Percentiles rank a stretch among this genome's conserved stretches.
Evolutionary conservation across 1,140 invertebrate species (phyloP).

Genomic region (Medauroidea extradentata): DNA sequence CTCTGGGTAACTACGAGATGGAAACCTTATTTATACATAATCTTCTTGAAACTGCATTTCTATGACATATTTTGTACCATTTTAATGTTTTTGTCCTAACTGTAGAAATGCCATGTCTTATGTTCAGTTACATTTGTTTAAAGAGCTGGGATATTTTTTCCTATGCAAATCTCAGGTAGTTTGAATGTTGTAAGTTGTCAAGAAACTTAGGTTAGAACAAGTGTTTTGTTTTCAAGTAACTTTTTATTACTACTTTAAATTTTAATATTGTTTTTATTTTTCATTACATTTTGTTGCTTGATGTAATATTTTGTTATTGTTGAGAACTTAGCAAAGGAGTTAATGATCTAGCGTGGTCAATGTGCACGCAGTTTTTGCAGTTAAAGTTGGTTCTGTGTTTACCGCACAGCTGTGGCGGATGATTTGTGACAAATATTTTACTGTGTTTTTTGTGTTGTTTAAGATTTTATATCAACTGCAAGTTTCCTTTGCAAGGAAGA

Average conservation of each 20-base stretch:
- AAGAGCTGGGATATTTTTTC: not conserved
- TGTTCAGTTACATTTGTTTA: slow-evolving; percentile 7
- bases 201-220: slow-evolving; percentile 10
- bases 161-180: slow-evolving; percentile 19
- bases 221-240: slow-evolving; percentile 6
- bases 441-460: too few species aligned
- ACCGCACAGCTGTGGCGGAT: too few species aligned
- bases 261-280: slow-evolving; percentile 15
- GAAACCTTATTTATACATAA: too few species aligned
- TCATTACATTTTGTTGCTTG: slow-evolving; percentile 12
- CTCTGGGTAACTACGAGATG: too few species aligned
- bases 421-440: too few species aligned
- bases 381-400: too few species aligned
- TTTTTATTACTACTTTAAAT: slow-evolving; percentile 11
- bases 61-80: too few species aligned
- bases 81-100: slow-evolving; percentile 3
- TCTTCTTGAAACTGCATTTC: too few species aligned
- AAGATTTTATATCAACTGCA: too few species aligned
- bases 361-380: too few species aligned
- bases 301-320: slow-evolving; percentile 14
- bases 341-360: too few species aligned
- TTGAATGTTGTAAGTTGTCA: slow-evolving; percentile 10
- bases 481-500: too few species aligned
- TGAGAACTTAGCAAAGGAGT: slow-evolving; percentile 4
- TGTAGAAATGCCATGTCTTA: slow-evolving; percentile 12